phyloP scores from a whole-genome alignment of 2,888 invertebrate species.

The Eristalinus aeneus region DNA sequence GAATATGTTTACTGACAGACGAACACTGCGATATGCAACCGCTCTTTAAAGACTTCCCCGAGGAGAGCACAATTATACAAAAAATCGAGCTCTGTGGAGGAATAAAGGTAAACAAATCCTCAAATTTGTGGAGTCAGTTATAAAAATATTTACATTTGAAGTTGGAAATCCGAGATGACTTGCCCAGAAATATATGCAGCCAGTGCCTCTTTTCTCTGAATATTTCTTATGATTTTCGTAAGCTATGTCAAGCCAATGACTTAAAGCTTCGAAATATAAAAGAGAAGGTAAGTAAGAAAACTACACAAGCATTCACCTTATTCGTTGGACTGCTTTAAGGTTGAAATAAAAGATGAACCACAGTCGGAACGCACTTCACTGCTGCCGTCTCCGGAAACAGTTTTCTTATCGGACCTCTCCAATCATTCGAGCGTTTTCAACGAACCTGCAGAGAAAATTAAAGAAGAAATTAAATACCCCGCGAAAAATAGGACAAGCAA shows the following conservation, averaged over 20 bases:
- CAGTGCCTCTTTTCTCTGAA: constrained; percentile 75
- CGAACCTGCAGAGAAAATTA: not conserved
- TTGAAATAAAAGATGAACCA: constrained; percentile 60
- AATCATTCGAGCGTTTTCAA: constrained; percentile 43
- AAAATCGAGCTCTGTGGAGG: constrained; percentile 78
- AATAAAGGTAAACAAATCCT: constrained; percentile 73
- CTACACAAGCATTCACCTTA: not conserved
- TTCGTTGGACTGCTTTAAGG: constrained; percentile 6
- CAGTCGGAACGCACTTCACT: constrained; percentile 9
- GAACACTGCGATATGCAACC: constrained; percentile 73
- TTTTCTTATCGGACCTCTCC: constrained; percentile 34
- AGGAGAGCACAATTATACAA: constrained; percentile 74
- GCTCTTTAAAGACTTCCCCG: constrained; percentile 71
- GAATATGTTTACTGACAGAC: constrained; percentile 77
- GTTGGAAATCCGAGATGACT: constrained; percentile 76
- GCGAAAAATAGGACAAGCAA: not conserved
- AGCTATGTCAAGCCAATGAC: constrained; percentile 78
- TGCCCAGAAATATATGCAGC: constrained; percentile 78
- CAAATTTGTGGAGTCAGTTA: not conserved
- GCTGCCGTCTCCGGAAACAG: constrained; percentile 20
- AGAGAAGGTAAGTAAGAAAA: constrained; percentile 24
- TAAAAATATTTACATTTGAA: constrained; percentile 45
- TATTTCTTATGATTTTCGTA: constrained; percentile 76
- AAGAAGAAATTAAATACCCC: constrained; percentile 36
- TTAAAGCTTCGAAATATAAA: constrained; percentile 34